phyloP scores from a whole-genome alignment of 1,140 invertebrate species.

The Diprion similis region DNA sequence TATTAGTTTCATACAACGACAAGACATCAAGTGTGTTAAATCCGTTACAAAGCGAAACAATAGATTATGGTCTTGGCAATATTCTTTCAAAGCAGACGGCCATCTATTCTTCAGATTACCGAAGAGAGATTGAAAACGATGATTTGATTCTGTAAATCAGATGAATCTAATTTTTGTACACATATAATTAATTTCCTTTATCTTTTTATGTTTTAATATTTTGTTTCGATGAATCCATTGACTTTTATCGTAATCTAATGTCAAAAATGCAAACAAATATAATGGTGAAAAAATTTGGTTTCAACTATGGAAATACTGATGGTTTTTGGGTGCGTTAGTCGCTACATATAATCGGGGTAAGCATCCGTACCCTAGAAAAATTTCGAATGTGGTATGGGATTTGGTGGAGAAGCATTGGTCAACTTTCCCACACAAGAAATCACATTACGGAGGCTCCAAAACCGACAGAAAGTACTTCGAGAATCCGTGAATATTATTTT shows the following conservation, averaged over 20 bases:
- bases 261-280: background rate
- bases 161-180: background rate
- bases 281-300: background rate
- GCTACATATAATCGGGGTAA: background rate
- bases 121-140: background rate
- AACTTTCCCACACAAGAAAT: conserved; percentile 16
- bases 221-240: background rate
- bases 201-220: background rate
- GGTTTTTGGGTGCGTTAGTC: background rate
- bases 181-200: background rate
- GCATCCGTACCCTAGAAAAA: background rate
- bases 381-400: background rate
- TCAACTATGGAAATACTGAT: background rate
- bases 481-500: conserved; percentile 18
- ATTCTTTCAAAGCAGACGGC: background rate
- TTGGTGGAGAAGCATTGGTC: conserved; percentile 20
- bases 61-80: background rate
- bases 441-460: conserved; percentile 16
- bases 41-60: background rate
- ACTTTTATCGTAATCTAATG: background rate
- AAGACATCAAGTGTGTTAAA: conserved; percentile 1
- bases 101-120: conserved; percentile 1
- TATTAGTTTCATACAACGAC: background rate
- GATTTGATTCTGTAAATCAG: background rate
- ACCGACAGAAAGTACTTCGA: conserved; percentile 21